Percentiles rank a stretch among this genome's conserved stretches.
Evolutionary conservation across 2,797 vertebrate genomes (phyloP).

Genomic region (Antrozous pallidus): DNA sequence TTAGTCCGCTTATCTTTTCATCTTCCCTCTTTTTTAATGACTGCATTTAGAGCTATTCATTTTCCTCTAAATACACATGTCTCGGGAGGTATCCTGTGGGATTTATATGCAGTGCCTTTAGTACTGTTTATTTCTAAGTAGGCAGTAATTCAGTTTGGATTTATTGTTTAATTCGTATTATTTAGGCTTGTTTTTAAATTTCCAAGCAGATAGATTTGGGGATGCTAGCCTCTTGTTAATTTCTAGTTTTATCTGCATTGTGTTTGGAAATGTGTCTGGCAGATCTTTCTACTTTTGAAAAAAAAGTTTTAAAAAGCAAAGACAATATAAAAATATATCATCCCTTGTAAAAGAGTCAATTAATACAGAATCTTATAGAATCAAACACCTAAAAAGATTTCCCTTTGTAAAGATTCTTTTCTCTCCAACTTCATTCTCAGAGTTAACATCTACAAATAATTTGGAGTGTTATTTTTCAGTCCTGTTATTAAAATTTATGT

Average conservation of each 20-base stretch:
- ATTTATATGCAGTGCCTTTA: slow-evolving; percentile 18
- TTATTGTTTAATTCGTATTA: slow-evolving; percentile 58
- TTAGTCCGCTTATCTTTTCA: neutral
- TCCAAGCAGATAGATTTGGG: slow-evolving; percentile 16
- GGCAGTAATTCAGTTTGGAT: slow-evolving; percentile 52
- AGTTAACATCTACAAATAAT: neutral
- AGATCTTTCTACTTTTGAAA: slow-evolving; percentile 31
- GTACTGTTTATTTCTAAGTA: slow-evolving; percentile 45
- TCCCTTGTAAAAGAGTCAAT: slow-evolving; percentile 1
- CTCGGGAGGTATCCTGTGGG: slow-evolving; percentile 42
- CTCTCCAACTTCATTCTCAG: neutral
- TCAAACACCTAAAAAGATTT: neutral
- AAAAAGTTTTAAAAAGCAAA: slow-evolving; percentile 46
- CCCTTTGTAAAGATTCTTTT: neutral
- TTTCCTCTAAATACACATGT: neutral
- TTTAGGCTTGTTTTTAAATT: slow-evolving; percentile 57
- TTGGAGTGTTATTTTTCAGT: neutral
- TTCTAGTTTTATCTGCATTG: slow-evolving; percentile 17
- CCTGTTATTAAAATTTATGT: neutral
- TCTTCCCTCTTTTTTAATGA: slow-evolving; percentile 18
- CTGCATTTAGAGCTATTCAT: slow-evolving; percentile 5
- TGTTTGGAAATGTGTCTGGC: neutral
- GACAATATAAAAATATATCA: neutral
- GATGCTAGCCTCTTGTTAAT: neutral
- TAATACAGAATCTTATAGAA: neutral